A percentile compares a stretch with the other conserved stretches of the same genome.
These are phyloP conservation scores for Lemur catta DNA, from an alignment of 2,797 vertebrate genomes.

Conservation along the genomic window DNA sequence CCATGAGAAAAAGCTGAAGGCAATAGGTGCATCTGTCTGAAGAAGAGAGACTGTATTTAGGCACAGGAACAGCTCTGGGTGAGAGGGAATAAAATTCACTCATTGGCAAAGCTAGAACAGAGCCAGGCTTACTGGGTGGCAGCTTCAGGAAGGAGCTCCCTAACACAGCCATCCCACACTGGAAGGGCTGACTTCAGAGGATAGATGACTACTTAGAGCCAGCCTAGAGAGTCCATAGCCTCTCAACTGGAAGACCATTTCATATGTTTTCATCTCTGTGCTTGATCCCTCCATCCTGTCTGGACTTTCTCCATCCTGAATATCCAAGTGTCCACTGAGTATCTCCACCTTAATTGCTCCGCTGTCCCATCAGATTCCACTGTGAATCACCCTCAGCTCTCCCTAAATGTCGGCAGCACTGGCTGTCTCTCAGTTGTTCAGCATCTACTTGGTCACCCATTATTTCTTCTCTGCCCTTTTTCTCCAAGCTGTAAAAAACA, in stretches of 20 bases:
- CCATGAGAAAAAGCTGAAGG: neutral
- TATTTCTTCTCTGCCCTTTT: neutral
- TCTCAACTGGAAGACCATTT: neutral
- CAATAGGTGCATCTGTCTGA: neutral
- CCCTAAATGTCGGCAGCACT: neutral
- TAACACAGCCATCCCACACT: neutral
- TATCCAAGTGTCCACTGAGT: neutral
- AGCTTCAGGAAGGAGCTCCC: neutral
- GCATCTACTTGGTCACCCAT: neutral
- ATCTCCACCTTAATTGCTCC: neutral
- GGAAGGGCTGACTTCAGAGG: neutral
- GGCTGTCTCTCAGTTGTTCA: neutral
- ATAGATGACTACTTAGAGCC: neutral
- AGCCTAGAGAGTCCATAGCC: neutral
- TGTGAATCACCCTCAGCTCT: neutral
- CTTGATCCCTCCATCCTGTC: neutral
- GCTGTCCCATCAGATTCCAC: neutral
- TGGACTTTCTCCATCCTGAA: neutral
- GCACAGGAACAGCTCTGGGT: neutral
- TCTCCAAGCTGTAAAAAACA: neutral
- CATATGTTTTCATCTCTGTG: neutral
- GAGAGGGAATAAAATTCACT: neutral
- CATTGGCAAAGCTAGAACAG: neutral
- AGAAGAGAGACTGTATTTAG: neutral
- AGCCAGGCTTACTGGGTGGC: neutral